Percentiles rank a stretch among this genome's conserved stretches.
Conservation (phyloP, 92 coral and sea anemone species). For the Zoanthus gigantus region DNA sequence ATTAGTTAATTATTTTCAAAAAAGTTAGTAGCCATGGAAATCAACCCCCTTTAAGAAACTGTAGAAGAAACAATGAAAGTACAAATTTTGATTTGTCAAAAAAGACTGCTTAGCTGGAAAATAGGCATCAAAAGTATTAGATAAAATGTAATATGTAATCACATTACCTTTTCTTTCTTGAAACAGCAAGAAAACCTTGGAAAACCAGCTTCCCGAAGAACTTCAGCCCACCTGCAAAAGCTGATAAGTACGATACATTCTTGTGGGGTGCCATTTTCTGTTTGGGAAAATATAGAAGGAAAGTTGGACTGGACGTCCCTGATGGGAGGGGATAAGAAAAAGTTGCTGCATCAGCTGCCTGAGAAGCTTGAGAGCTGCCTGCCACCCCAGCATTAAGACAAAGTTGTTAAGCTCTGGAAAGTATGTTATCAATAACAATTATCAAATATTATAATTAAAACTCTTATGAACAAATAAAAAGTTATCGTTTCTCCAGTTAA, state of each 20-base stretch:
- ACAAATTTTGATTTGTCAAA: not conserved
- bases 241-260: not conserved
- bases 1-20: too few species aligned
- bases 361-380: not conserved
- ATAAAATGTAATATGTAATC: not conserved
- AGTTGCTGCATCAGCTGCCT: not conserved
- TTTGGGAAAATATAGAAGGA: conserved; percentile 3
- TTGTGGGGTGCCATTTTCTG: not conserved
- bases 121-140: not conserved
- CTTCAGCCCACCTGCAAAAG: conserved; percentile 3
- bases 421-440: not conserved
- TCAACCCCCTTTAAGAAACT: not conserved
- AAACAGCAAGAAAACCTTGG: not conserved
- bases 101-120: not conserved
- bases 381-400: not conserved
- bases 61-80: not conserved
- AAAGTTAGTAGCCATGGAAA: too few species aligned
- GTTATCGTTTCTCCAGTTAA: too few species aligned
- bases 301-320: not conserved
- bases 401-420: not conserved
- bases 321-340: conserved; percentile 2
- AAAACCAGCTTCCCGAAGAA: not conserved
- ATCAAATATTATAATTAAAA: not conserved
- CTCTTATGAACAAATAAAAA: not conserved
- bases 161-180: not conserved